Percentiles rank a stretch among this genome's conserved stretches.
These are phyloP conservation scores for Acromyrmex echinatior DNA, from an alignment of 1,140 invertebrate genomes.

Conservation along the genomic window DNA sequence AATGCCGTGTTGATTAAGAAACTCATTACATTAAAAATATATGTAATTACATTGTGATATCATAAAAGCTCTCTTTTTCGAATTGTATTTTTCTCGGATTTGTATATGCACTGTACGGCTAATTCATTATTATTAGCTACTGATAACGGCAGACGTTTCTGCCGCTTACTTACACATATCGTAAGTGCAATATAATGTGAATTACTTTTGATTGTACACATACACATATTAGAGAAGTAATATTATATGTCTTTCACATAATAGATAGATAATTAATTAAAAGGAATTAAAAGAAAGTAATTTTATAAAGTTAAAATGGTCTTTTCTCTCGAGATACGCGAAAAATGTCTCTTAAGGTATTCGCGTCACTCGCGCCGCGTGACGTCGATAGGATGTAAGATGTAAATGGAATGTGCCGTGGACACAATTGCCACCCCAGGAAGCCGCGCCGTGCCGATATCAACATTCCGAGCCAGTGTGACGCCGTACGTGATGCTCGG, in stretches of 20 bases:
- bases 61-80: neutral
- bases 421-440: constrained; percentile 7
- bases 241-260: constrained; percentile 24
- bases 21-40: neutral
- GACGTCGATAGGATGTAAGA: constrained; percentile 65
- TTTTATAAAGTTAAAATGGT: constrained; percentile 35
- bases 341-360: constrained; percentile 44
- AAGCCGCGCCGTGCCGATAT: constrained; percentile 9
- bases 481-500: constrained; percentile 22
- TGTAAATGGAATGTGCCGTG: constrained; percentile 61
- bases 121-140: neutral
- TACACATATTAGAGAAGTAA: neutral
- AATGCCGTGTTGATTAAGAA: constrained; percentile 14
- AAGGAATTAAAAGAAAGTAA: constrained; percentile 13
- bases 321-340: constrained; percentile 4
- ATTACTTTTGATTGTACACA: constrained; percentile 28
- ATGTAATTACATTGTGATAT: constrained; percentile 16
- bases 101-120: neutral
- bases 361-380: constrained; percentile 49
- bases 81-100: constrained; percentile 14
- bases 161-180: neutral
- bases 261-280: constrained; percentile 36
- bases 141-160: neutral
- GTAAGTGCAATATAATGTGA: constrained; percentile 16
- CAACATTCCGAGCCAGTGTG: constrained; percentile 51